These are phyloP conservation scores for Hydropotes inermis DNA, from an alignment of 2,113 vertebrate genomes.

Conservation along the genomic window DNA sequence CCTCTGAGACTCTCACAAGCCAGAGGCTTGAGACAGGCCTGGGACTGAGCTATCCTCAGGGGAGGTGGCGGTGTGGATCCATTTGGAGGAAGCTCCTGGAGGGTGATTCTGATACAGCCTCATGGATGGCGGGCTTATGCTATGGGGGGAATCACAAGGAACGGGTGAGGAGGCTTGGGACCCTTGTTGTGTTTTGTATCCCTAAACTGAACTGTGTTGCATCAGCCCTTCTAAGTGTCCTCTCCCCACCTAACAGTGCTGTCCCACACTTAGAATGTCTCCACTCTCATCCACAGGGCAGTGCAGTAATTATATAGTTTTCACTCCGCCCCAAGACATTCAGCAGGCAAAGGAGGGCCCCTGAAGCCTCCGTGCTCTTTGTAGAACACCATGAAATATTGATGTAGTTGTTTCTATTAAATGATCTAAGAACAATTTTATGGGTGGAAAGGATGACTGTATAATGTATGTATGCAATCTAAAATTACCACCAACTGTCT, in stretches of 20 bases:
- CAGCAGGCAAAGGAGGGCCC: not conserved
- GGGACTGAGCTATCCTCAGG: not conserved
- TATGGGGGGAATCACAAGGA: too few species aligned
- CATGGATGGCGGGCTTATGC: not conserved
- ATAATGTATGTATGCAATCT: not conserved
- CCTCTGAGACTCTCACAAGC: not conserved
- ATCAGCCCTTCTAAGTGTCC: not conserved
- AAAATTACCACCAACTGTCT: slow-evolving; percentile 6
- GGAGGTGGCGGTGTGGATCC: not conserved
- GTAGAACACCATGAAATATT: not conserved
- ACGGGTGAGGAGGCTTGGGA: not conserved
- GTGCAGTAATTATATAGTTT: not conserved
- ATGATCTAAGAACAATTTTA: slow-evolving; percentile 14
- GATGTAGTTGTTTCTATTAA: slow-evolving; percentile 10
- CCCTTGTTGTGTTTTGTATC: not conserved
- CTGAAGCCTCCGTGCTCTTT: not conserved
- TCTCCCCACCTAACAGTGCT: too few species aligned
- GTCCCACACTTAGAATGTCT: not conserved
- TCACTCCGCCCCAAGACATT: fast-evolving
- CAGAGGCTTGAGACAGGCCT: not conserved
- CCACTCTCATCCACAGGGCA: too few species aligned
- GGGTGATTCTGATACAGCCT: not conserved
- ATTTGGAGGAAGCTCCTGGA: not conserved
- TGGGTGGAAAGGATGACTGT: not conserved
- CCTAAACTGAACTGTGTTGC: not conserved